phyloP scores from a whole-genome alignment of 2,888 invertebrate species.

The Acleris laterana region DNA sequence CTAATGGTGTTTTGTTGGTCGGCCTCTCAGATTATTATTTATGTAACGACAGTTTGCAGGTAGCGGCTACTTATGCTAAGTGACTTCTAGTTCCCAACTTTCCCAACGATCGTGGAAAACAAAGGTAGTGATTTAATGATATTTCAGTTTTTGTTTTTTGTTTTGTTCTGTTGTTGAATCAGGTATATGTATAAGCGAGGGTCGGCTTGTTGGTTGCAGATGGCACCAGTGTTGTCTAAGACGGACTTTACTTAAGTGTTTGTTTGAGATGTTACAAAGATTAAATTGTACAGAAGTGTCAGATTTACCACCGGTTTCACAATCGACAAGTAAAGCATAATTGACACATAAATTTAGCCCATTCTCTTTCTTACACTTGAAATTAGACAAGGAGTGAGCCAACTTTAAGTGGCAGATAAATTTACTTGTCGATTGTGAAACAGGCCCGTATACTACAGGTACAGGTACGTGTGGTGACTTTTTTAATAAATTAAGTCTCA shows the following conservation, averaged over 20 bases:
- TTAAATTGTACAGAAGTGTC: not conserved
- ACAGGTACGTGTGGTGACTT: too few relatives aligned
- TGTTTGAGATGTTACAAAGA: constrained; percentile 21
- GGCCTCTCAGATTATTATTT: constrained; percentile 71
- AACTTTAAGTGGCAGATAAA: too few relatives aligned
- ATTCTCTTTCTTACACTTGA: too few relatives aligned
- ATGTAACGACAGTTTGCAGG: constrained; percentile 76
- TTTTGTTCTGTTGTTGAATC: constrained; percentile 22
- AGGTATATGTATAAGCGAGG: constrained; percentile 29
- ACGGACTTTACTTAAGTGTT: constrained; percentile 31
- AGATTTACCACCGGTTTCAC: too few relatives aligned
- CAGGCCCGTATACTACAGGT: too few relatives aligned
- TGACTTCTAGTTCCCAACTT: constrained; percentile 49
- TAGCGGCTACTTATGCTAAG: constrained; percentile 72
- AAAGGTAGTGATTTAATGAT: constrained; percentile 33
- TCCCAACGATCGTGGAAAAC: constrained; percentile 29
- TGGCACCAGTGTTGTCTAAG: constrained; percentile 35
- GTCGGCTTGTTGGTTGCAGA: constrained; percentile 29
- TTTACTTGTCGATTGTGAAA: too few relatives aligned
- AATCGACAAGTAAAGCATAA: too few relatives aligned
- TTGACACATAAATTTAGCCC: too few relatives aligned
- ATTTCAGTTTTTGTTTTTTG: constrained; percentile 27
- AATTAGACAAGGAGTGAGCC: too few relatives aligned
- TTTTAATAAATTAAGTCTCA: too few relatives aligned
- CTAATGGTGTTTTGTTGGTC: constrained; percentile 59